Evolutionary conservation across 1,140 invertebrate genomes (phyloP).

Genomic region (Conus ventricosus): DNA sequence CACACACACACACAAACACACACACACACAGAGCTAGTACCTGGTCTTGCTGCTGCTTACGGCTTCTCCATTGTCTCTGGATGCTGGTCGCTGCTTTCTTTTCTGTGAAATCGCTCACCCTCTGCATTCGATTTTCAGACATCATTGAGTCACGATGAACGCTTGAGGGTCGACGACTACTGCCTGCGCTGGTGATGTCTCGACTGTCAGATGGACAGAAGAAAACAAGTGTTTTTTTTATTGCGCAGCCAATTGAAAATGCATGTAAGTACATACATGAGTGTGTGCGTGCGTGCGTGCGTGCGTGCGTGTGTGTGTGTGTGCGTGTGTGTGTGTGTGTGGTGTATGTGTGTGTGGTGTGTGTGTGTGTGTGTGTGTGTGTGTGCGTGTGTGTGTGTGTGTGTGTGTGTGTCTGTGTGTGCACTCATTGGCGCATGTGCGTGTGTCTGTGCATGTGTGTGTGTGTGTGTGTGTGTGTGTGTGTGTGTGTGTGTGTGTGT

Average conservation of each 20-base stretch:
- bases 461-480: background rate
- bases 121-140: conserved; percentile 34
- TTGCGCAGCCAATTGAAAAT: too few relatives aligned
- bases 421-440: too few relatives aligned
- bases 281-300: too few relatives aligned
- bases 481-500: background rate
- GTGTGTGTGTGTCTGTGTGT: background rate
- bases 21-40: background rate
- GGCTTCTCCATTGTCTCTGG: conserved; percentile 51
- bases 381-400: background rate
- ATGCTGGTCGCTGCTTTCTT: conserved; percentile 58
- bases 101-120: conserved; percentile 49
- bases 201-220: background rate
- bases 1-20: conserved; percentile 6
- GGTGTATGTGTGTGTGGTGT: too few relatives aligned
- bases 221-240: too few relatives aligned
- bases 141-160: conserved; percentile 37
- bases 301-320: too few relatives aligned
- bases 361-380: background rate
- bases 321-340: too few relatives aligned
- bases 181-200: background rate
- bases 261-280: too few relatives aligned
- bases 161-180: conserved; percentile 34
- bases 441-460: too few relatives aligned
- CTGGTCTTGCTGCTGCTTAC: conserved; percentile 36